Conservation (phyloP, 2,113 vertebrate species). For the Toxotes chatareus region DNA sequence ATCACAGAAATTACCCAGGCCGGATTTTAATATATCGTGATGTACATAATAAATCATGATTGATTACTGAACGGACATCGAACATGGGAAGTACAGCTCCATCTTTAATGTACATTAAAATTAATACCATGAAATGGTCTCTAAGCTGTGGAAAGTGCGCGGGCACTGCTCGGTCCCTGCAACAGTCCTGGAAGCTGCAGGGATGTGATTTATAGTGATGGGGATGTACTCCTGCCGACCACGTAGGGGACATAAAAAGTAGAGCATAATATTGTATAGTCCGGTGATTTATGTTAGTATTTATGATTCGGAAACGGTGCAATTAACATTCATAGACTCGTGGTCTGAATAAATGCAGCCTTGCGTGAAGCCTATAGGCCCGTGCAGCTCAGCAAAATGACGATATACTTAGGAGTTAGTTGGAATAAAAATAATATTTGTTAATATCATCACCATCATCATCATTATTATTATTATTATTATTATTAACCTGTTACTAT, state of each 20-base stretch:
- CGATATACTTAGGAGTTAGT: slow-evolving; percentile 20
- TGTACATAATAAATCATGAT: slow-evolving; percentile 53
- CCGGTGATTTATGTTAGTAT: slow-evolving; percentile 82
- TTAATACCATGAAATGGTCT: slow-evolving; percentile 68
- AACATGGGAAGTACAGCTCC: slow-evolving; percentile 20
- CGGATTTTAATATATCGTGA: slow-evolving; percentile 39
- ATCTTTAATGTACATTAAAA: slow-evolving; percentile 74
- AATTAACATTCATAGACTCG: slow-evolving; percentile 83
- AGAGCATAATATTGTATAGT: slow-evolving; percentile 80
- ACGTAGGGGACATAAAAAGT: slow-evolving; percentile 82
- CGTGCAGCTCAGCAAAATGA: slow-evolving; percentile 32
- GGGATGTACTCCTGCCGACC: slow-evolving; percentile 78
- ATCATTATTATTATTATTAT: not conserved
- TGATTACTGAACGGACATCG: slow-evolving; percentile 55
- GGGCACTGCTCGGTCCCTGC: slow-evolving; percentile 56
- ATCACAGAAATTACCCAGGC: slow-evolving; percentile 37
- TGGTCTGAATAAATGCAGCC: slow-evolving; percentile 72
- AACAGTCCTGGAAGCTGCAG: slow-evolving; percentile 86
- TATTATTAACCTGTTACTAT: slow-evolving; percentile 6
- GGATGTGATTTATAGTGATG: slow-evolving; percentile 86
- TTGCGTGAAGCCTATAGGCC: slow-evolving; percentile 48
- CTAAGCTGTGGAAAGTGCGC: slow-evolving; percentile 59
- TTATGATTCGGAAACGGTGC: slow-evolving; percentile 83
- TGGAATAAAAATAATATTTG: slow-evolving; percentile 19
- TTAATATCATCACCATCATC: too few relatives aligned